These are phyloP conservation scores for Cosmia trapezina DNA, from an alignment of 2,888 invertebrate genomes.

Conservation along the genomic window DNA sequence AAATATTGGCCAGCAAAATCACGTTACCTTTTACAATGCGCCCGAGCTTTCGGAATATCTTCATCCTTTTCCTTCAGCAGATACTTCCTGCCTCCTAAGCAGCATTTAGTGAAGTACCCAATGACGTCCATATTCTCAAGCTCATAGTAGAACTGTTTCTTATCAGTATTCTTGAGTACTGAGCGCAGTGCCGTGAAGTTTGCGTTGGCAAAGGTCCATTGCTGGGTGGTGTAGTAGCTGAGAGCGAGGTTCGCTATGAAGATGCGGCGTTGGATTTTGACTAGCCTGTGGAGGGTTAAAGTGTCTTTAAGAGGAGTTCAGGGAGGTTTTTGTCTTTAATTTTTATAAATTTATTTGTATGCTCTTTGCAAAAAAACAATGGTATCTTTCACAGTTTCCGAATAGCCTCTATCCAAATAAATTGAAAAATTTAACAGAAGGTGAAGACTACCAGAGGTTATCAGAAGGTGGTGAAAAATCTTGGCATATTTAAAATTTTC, in stretches of 20 bases:
- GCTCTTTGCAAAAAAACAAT: no score
- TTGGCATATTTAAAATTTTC: no score
- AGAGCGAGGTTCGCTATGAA: slow-evolving; percentile 94
- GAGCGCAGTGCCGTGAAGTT: slow-evolving; percentile 90
- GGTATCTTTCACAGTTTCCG: no score
- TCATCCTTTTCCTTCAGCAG: slow-evolving; percentile 92
- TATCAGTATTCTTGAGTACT: slow-evolving; percentile 86
- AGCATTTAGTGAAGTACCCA: slow-evolving; percentile 87
- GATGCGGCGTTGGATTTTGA: slow-evolving; percentile 95
- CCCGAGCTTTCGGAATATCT: slow-evolving; percentile 88
- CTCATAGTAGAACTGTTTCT: slow-evolving; percentile 91
- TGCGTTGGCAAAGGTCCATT: slow-evolving; percentile 94
- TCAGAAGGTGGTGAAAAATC: no score
- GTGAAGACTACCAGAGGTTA: no score
- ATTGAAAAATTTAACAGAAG: no score
- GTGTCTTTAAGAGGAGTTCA: not conserved
- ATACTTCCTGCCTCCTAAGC: slow-evolving; percentile 92
- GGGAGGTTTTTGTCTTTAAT: no score
- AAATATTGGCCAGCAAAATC: not conserved
- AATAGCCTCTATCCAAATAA: no score
- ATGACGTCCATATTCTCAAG: slow-evolving; percentile 87
- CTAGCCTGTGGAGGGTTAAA: slow-evolving; percentile 90
- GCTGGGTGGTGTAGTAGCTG: slow-evolving; percentile 93
- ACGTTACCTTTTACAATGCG: slow-evolving; percentile 87
- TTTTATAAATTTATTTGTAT: no score